Evolutionary conservation across 1,140 invertebrate genomes (phyloP), one percentile per base, ranked within the genome.

Genomic region (Hetaerina americana): DNA sequence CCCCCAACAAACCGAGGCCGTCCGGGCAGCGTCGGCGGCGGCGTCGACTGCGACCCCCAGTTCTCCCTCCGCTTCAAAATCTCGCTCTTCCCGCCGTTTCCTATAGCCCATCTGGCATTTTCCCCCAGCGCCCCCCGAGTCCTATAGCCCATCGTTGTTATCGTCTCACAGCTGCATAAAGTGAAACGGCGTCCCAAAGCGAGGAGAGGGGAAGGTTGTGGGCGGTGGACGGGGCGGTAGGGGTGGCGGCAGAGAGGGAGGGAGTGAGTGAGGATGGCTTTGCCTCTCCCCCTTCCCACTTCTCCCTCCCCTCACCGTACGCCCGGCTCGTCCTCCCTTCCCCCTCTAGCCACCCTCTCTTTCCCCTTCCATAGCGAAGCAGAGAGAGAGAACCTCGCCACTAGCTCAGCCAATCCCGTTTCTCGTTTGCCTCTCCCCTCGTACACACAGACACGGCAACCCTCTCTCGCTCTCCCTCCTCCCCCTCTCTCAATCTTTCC

Each of bases 131-230:
- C 82, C 81, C 81, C 80, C 80, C 78, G 79, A 72, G 79, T 82
- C 81, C 82, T 83, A 80, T 82, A 83, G 82, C 82, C 82, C 82
- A 82, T 83, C 81, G 81, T 82, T 83, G 82, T 83, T 83, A 83
- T 83, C 81, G 81, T 82, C 82, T 81, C 82, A 82, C 82, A 83
- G 82, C 82, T 83, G 82, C 82, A 83, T 83, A 83, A 83, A 83
- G 81, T 82, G 76, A 77, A 77, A 76, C 75, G 76, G 74, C 81
- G 80, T 79, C 80, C 78, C 79, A 80, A 78, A 79, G 79, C 77
- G 76, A 76, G 77, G 40, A 57, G 40, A n/a, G 31, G 40, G 40
- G 40, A 12, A n/a, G 76, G 77, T 27, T n/a, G 66, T 18, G 26
- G 26, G 10, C 66, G 26, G 66, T 26, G 25, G 18, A 28, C 26